Conservation (phyloP, 1,140 invertebrate species). For the Teleogryllus occipitalis region DNA sequence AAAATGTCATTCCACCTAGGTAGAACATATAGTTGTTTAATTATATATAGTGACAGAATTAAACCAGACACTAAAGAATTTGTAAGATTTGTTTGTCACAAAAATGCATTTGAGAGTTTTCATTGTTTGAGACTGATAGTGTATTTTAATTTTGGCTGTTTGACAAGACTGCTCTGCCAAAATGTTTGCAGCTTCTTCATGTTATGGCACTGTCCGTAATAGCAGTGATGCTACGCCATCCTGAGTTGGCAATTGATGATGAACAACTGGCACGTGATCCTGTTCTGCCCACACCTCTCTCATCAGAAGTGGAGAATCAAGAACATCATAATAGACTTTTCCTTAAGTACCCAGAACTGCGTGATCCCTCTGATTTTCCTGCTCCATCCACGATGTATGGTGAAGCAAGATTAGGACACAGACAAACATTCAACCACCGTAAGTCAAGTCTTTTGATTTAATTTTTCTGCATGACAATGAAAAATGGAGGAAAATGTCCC, state of each 20-base stretch:
- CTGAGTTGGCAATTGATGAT: constrained; percentile 47
- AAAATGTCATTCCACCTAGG: no score
- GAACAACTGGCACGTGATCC: constrained; percentile 32
- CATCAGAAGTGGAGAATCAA: constrained; percentile 49
- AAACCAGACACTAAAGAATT: no score
- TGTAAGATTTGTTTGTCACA: no score
- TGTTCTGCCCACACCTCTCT: constrained; percentile 54
- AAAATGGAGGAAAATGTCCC: no score
- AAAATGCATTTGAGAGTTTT: no score
- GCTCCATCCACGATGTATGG: constrained; percentile 32
- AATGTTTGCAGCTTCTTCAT: constrained; percentile 52
- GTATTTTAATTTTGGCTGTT: no score
- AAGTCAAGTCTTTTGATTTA: constrained; percentile 30
- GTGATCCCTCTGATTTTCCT: neutral
- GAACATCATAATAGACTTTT: neutral
- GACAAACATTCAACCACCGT: constrained; percentile 48
- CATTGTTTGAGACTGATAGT: no score
- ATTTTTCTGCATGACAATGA: neutral
- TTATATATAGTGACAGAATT: no score
- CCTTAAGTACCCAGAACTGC: neutral
- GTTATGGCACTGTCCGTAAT: constrained; percentile 58
- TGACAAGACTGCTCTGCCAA: neutral
- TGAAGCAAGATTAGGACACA: constrained; percentile 34
- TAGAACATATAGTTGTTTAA: no score
- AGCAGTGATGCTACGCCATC: constrained; percentile 62